Conservation (phyloP, 2,113 vertebrate species). For the Gavialis gangeticus region DNA sequence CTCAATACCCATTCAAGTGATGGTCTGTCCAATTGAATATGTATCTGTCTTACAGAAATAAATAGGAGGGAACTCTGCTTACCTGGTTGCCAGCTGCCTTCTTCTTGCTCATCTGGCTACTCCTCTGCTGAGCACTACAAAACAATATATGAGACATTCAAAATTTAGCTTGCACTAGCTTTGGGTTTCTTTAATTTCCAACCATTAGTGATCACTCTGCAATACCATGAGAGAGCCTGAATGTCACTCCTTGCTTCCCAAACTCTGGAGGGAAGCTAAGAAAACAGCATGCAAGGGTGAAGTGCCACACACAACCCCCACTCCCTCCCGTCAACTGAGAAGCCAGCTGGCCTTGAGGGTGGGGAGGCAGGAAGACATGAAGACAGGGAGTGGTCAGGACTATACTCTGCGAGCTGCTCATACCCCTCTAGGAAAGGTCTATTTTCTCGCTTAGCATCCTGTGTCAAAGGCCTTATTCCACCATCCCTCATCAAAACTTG, state of each 20-base stretch:
- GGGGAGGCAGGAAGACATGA: background rate
- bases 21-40: slow-evolving; percentile 21
- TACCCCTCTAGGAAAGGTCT: background rate
- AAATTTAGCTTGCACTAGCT: background rate
- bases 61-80: slow-evolving; percentile 62
- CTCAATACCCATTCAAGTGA: slow-evolving; percentile 3
- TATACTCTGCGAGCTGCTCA: background rate
- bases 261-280: background rate
- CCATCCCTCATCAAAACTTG: background rate
- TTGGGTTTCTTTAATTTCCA: background rate
- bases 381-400: background rate
- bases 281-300: too few species aligned
- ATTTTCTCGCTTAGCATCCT: background rate
- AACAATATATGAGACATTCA: slow-evolving; percentile 52
- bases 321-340: background rate
- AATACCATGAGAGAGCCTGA: background rate
- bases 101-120: slow-evolving; percentile 96
- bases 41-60: background rate
- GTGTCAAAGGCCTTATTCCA: background rate
- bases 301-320: background rate
- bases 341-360: background rate
- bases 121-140: slow-evolving; percentile 94
- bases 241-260: background rate
- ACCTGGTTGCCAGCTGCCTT: slow-evolving; percentile 98
- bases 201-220: background rate